Evolutionary conservation across 2,888 invertebrate genomes (phyloP).

Genomic region (Agrochola circellaris): DNA sequence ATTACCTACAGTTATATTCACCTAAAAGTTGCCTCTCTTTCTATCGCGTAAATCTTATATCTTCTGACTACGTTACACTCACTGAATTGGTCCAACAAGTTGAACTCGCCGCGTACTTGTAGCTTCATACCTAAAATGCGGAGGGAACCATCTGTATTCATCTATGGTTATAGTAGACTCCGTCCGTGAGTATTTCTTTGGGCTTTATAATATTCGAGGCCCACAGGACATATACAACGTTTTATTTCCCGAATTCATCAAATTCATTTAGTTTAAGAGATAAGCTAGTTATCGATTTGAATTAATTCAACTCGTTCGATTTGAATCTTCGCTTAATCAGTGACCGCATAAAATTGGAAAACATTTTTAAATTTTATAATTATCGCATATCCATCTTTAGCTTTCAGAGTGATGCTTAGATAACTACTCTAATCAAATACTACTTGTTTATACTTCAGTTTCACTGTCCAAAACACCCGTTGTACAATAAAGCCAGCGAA

Average conservation of each 20-base stretch:
- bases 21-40: too few species aligned
- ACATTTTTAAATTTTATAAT: background rate
- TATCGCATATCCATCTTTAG: too few species aligned
- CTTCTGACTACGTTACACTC: too few species aligned
- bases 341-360: background rate
- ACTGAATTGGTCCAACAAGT: too few species aligned
- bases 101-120: too few species aligned
- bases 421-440: background rate
- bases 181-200: background rate
- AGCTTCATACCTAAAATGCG: too few species aligned
- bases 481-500: slow-evolving; percentile 39
- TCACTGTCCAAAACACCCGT: background rate
- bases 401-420: background rate
- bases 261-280: background rate
- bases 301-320: background rate
- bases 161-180: background rate
- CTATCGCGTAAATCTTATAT: too few species aligned
- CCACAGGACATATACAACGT: background rate
- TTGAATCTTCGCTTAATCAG: background rate
- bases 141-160: too few species aligned
- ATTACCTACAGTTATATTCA: too few species aligned
- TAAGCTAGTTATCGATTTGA: too few species aligned
- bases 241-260: too few species aligned
- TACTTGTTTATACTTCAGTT: too few species aligned
- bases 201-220: background rate